These are phyloP conservation scores for Samia ricini DNA, from an alignment of 1,140 invertebrate species.

Conservation along the genomic window DNA sequence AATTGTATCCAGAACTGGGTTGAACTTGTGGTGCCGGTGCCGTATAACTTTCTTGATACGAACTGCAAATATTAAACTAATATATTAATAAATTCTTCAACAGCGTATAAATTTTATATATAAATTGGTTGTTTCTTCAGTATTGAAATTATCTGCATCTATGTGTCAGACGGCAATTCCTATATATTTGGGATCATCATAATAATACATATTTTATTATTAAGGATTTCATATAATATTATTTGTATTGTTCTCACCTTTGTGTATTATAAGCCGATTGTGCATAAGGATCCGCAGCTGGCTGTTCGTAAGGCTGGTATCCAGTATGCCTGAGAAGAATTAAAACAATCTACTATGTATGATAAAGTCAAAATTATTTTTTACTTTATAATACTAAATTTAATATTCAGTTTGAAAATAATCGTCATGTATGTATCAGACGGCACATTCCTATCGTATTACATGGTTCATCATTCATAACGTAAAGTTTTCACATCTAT, in stretches of 20 bases:
- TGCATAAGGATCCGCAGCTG: conserved; percentile 54
- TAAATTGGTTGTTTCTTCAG: conserved; percentile 39
- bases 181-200: conserved; percentile 63
- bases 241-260: conserved; percentile 33
- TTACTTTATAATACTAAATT: background rate
- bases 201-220: background rate
- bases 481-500: no score
- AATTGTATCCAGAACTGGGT: conserved; percentile 46
- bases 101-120: background rate
- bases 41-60: conserved; percentile 57
- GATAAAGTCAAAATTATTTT: background rate
- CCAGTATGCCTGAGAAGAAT: conserved; percentile 53
- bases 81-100: conserved; percentile 10
- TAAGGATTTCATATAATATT: background rate
- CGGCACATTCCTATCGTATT: conserved; percentile 75
- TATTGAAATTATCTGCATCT: conserved; percentile 53
- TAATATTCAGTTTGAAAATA: conserved; percentile 23
- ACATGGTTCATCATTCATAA: conserved; percentile 59
- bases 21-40: conserved; percentile 46
- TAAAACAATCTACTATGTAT: background rate
- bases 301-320: conserved; percentile 65
- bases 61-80: conserved; percentile 33
- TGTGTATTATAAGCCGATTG: conserved; percentile 49
- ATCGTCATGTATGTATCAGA: conserved; percentile 74
- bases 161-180: conserved; percentile 74